phyloP scores from a whole-genome alignment of 2,113 vertebrate species.

The Austrofundulus limnaeus region DNA sequence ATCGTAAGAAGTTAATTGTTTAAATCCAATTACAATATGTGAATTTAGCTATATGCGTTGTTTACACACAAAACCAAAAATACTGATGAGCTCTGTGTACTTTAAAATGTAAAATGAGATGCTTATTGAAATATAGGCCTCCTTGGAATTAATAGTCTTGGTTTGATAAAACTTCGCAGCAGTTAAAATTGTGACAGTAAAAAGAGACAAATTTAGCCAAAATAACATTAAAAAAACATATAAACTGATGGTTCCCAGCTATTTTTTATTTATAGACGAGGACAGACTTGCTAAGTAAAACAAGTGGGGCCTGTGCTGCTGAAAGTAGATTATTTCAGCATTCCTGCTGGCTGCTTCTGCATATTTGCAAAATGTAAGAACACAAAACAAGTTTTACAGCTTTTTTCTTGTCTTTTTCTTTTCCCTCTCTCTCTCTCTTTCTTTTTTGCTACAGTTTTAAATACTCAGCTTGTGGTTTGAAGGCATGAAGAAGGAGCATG shows the following conservation, averaged over 20 bases:
- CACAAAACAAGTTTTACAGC: conserved; percentile 31
- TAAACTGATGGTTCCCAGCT: conserved; percentile 20
- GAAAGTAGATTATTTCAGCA: conserved; percentile 12
- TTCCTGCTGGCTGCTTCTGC: conserved; percentile 24
- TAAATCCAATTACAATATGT: too few species aligned
- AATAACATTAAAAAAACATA: conserved; percentile 16
- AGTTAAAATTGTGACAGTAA: conserved; percentile 9
- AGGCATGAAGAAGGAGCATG: conserved; percentile 51
- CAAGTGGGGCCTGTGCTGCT: conserved; percentile 32
- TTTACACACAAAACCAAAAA: conserved; percentile 22
- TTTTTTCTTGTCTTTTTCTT: too few species aligned
- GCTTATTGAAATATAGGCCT: conserved; percentile 26
- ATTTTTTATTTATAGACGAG: conserved; percentile 18
- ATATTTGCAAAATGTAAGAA: conserved; percentile 37
- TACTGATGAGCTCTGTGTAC: not conserved
- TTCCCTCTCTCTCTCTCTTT: conserved; percentile 8
- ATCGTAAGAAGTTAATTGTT: too few species aligned
- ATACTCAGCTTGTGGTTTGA: conserved; percentile 29
- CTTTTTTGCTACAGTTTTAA: conserved; percentile 33
- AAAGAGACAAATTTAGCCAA: conserved; percentile 34
- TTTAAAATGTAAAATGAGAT: conserved; percentile 9
- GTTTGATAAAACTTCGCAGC: conserved; percentile 12
- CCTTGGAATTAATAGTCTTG: conserved; percentile 16
- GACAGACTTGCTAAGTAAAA: conserved; percentile 25
- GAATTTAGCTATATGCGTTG: not conserved